Evolutionary conservation across 2,888 invertebrate genomes (phyloP).

Genomic region (Amitus sp.): DNA sequence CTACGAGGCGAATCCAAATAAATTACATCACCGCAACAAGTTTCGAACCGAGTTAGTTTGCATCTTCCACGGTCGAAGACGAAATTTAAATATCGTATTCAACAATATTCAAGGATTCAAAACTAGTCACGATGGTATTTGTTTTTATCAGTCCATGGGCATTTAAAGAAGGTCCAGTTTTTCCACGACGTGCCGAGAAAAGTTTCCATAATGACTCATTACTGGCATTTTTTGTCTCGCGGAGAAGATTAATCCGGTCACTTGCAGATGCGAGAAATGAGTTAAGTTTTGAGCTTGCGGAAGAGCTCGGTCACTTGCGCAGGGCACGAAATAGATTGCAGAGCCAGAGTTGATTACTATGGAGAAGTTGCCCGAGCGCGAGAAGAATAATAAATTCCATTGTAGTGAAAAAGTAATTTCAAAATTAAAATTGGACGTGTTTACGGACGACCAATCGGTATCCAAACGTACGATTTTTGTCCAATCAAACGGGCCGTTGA

Average conservation of each 20-base stretch:
- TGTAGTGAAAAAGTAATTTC: slow-evolving; percentile 6
- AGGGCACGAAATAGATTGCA: slow-evolving; percentile 10
- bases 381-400: slow-evolving; percentile 11
- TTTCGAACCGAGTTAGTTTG: not conserved
- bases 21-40: slow-evolving; percentile 13
- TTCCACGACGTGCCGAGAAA: not conserved
- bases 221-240: slow-evolving; percentile 4
- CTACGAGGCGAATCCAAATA: slow-evolving; percentile 19
- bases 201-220: slow-evolving; percentile 7
- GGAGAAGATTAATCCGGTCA: slow-evolving; percentile 2
- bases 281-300: slow-evolving; percentile 4
- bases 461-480: not conserved
- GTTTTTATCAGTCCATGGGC: no score
- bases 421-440: slow-evolving; percentile 11
- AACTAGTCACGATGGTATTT: not conserved
- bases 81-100: no score
- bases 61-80: not conserved
- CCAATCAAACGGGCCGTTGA: not conserved
- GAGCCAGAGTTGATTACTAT: slow-evolving; percentile 9
- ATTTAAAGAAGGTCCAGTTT: not conserved
- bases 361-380: slow-evolving; percentile 8
- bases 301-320: slow-evolving; percentile 8
- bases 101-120: not conserved
- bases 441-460: slow-evolving; percentile 4
- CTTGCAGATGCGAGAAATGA: slow-evolving; percentile 7